Conservation (phyloP, 2,113 vertebrate genomes). For the Lamprotornis superbus region DNA sequence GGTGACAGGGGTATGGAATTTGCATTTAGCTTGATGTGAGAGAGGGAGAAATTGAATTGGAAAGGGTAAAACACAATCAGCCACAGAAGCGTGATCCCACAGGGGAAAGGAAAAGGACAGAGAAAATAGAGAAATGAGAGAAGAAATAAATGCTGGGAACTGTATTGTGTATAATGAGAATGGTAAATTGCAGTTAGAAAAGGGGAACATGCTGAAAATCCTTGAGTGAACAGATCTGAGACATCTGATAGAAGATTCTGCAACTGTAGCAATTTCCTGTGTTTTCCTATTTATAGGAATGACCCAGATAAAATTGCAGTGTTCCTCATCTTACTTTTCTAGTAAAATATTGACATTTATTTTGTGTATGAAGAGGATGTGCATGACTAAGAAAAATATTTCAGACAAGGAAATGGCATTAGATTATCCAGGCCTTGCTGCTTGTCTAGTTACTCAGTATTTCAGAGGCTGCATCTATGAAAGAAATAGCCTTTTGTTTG, state of each 20-base stretch:
- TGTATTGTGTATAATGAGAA: not conserved
- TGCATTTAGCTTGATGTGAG: not conserved
- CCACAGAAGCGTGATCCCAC: not conserved
- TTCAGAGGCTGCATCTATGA: not conserved
- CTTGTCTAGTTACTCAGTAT: not conserved
- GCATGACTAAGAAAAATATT: not conserved
- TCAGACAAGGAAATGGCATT: not conserved
- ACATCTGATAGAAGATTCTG: not conserved
- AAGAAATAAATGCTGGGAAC: not conserved
- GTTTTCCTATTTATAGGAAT: not conserved
- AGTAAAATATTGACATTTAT: not conserved
- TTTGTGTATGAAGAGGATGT: not conserved
- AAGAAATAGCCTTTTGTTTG: not conserved
- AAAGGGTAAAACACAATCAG: not conserved
- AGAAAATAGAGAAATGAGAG: not conserved
- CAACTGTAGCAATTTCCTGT: not conserved
- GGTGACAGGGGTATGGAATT: not conserved
- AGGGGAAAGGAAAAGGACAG: not conserved
- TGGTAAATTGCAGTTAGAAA: not conserved
- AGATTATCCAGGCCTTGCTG: not conserved
- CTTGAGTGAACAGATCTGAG: not conserved
- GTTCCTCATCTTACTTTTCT: not conserved
- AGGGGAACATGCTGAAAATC: not conserved
- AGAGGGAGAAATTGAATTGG: not conserved
- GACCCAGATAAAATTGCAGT: not conserved